Percentiles rank a stretch among this genome's conserved stretches.
These are phyloP conservation scores for Daboia siamensis DNA, from an alignment of 2,113 vertebrate species.

Conservation along the genomic window DNA sequence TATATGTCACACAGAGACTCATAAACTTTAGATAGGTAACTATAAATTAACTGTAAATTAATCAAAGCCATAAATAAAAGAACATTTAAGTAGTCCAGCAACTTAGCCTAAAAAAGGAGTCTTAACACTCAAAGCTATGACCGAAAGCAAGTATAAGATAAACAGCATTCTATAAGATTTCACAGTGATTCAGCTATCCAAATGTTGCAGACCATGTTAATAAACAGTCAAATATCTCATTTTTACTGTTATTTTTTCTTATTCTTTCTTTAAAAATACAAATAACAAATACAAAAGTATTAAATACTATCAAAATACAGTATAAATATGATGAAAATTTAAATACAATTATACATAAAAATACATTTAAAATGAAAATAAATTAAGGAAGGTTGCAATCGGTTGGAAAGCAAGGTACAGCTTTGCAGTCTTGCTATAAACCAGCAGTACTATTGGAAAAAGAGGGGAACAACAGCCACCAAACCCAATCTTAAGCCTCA, in stretches of 20 bases:
- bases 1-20: not conserved
- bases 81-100: slow-evolving; percentile 1
- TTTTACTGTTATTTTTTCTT: not conserved
- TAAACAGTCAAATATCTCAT: not conserved
- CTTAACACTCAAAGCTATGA: not conserved
- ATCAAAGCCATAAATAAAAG: slow-evolving; percentile 5
- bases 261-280: not conserved
- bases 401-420: not conserved
- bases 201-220: not conserved
- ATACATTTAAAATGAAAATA: not conserved
- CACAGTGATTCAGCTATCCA: not conserved
- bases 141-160: not conserved
- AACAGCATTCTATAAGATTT: not conserved
- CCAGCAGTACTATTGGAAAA: not conserved
- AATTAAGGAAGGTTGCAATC: not conserved
- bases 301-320: not conserved
- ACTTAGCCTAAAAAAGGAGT: not conserved
- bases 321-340: not conserved
- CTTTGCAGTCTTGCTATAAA: not conserved
- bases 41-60: not conserved
- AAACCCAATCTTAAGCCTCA: not conserved
- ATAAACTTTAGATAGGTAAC: slow-evolving; percentile 5
- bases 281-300: not conserved
- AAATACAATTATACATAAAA: not conserved
- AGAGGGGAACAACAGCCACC: not conserved